Conservation (phyloP, 2,113 vertebrate species). For the Oxyruncus cristatus region DNA sequence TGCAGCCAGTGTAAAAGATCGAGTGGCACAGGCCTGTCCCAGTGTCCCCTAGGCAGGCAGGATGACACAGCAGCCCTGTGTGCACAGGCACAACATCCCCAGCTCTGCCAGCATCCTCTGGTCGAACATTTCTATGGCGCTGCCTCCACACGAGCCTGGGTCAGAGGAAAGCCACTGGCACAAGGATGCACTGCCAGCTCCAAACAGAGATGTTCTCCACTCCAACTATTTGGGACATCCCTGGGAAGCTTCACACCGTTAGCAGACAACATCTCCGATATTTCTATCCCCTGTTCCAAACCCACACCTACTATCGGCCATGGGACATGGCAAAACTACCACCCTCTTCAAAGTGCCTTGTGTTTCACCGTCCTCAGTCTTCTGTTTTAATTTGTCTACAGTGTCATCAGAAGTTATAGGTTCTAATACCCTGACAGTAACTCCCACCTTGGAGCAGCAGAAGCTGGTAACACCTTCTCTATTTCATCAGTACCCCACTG, state of each 20-base stretch:
- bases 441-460: neutral
- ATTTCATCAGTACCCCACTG: neutral
- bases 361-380: neutral
- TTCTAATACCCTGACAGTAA: rapidly evolving
- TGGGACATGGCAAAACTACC: neutral
- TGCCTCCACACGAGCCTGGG: neutral
- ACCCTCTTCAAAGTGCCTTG: neutral
- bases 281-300: neutral
- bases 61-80: neutral
- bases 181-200: neutral
- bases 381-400: neutral
- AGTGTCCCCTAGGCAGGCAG: neutral
- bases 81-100: neutral
- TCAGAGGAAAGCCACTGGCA: neutral
- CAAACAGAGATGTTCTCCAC: neutral
- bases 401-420: neutral
- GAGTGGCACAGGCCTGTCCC: neutral
- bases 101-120: neutral
- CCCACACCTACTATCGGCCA: neutral
- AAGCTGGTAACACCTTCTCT: neutral
- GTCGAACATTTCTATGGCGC: rapidly evolving
- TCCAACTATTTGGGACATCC: neutral
- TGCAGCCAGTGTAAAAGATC: neutral
- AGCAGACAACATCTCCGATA: neutral
- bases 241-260: neutral